Conservation (phyloP, 2,888 invertebrate genomes). For the Brenthis daphne region DNA sequence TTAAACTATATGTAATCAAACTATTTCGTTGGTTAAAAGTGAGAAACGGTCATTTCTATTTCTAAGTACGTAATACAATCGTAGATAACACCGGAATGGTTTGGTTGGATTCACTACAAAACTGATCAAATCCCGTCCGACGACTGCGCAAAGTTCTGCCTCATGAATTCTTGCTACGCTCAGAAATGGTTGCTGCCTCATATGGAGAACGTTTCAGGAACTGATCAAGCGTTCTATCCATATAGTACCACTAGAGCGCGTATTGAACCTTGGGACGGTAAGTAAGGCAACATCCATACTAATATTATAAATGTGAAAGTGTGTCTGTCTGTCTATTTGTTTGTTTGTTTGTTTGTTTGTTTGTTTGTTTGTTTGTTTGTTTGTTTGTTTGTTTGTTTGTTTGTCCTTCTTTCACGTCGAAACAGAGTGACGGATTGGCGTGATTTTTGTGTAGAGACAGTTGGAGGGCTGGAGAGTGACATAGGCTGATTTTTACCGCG, state of each 20-base stretch:
- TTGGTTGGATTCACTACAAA: constrained; percentile 98
- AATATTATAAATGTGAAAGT: too few species aligned
- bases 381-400: too few species aligned
- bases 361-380: too few species aligned
- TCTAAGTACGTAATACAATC: background rate
- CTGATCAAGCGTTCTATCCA: constrained; percentile 58
- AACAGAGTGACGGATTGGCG: too few species aligned
- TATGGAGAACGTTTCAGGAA: constrained; percentile 57
- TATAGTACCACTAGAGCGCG: constrained; percentile 54
- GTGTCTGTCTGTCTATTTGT: too few species aligned
- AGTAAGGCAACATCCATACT: constrained; percentile 16
- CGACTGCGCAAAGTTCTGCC: constrained; percentile 57
- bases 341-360: too few species aligned
- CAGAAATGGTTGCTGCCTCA: constrained; percentile 59
- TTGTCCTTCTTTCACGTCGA: too few species aligned
- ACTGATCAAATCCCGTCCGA: constrained; percentile 69
- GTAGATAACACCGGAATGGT: constrained; percentile 98
- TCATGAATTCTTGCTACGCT: constrained; percentile 50
- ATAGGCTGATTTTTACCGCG: too few species aligned
- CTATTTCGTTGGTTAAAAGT: too few species aligned
- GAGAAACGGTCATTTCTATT: background rate
- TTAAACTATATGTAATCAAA: too few species aligned
- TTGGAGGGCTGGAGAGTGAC: too few species aligned
- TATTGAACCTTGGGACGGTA: constrained; percentile 64
- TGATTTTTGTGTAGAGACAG: too few species aligned